Base-by-base conservation (phyloP, 2,888 invertebrate genomes). In the Ormyrus pomaceus region DNA sequence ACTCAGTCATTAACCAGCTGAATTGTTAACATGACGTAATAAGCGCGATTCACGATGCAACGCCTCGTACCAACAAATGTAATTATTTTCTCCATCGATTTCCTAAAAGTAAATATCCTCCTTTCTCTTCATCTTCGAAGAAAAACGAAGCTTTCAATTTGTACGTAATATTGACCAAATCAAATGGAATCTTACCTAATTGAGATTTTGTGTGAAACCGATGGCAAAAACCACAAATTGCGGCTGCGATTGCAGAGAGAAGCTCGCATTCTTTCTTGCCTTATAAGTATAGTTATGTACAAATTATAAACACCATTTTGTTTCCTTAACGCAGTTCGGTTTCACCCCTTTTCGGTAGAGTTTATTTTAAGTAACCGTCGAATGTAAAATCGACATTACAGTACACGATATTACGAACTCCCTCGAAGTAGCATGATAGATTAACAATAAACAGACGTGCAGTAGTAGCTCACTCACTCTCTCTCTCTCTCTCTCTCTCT, bases 401-500 rank as follows among this genome's bases (percentile, higher is more conserved):
- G 61, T 55, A 75, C 48, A 53, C 46, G 72, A 71, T 34, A 34
- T 81, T 65, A 81, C 62, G 58, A 78, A 71, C 56, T 78, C 51
- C 45, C 58, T 71, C 61, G 61, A 81, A 78, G 66, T 75, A 13
- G n/a, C 64, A 78, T 78, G 77, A 75, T 66, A 81, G 76, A 71
- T 77, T 71, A 81, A 81, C 81, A 81, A 81, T 81, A 76, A 81
- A 79, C 79, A 79, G 72, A 72, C 78, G 76, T 68, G 58, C 71
- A 75, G 64, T 65, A 61, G 68, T 74, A 81, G 66, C 58, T 66
- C 19, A 5, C 53, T 73, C 50, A 9, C 48, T 69, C 56, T 51
- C 66, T 45, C 50, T 50, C 9, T 62, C 46, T 13, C 58, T 66
- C 19, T 0, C 53, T 73, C 50, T 6, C 48, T 69, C 56, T 51